These are phyloP conservation scores for Lydus trimaculatus DNA, from an alignment of 2,888 invertebrate genomes.

Conservation along the genomic window DNA sequence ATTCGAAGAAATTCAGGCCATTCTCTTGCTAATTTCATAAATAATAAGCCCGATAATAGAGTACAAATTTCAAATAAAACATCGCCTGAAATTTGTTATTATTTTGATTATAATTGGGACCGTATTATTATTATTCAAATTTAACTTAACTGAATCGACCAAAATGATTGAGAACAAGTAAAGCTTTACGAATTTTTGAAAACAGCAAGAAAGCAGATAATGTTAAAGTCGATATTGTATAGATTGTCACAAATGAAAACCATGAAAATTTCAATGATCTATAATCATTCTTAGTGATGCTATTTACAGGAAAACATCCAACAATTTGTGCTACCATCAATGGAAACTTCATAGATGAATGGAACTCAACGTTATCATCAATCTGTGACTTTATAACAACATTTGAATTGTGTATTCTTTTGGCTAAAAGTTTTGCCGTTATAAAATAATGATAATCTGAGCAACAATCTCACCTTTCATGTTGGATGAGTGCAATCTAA, in stretches of 20 bases:
- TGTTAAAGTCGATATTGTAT: not conserved
- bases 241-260: slow-evolving; percentile 13
- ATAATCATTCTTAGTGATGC: not conserved
- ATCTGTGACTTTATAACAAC: not conserved
- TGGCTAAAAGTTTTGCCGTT: not conserved
- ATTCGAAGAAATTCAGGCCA: slow-evolving; percentile 17
- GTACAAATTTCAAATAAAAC: not conserved
- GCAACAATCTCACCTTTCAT: not conserved
- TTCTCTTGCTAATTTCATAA: slow-evolving; percentile 21
- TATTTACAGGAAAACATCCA: slow-evolving; percentile 19
- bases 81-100: slow-evolving; percentile 4
- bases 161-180: not conserved
- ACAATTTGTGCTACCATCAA: slow-evolving; percentile 13
- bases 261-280: slow-evolving; percentile 13
- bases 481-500: not conserved
- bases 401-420: not conserved
- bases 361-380: not conserved
- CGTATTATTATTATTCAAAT: not conserved
- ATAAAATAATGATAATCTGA: not conserved
- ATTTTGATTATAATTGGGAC: not conserved
- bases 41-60: slow-evolving; percentile 1
- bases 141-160: not conserved
- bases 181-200: not conserved
- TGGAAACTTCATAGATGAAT: slow-evolving; percentile 12
- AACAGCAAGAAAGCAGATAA: not conserved